Conservation (phyloP, 2,113 vertebrate genomes). For the Chaetodon auriga region DNA sequence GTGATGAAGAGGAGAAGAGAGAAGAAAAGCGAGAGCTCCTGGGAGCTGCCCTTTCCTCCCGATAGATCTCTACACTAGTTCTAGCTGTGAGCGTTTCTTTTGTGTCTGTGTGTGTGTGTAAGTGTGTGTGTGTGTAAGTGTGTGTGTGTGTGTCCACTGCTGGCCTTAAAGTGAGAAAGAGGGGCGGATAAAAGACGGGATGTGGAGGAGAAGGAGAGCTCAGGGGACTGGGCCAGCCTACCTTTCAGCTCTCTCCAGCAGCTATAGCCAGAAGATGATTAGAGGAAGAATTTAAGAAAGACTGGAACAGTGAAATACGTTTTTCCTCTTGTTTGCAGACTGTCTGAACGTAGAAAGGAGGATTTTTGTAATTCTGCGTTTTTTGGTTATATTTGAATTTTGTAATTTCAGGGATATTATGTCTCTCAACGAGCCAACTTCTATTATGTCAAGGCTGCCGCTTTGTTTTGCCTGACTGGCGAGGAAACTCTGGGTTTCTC, state of each 20-base stretch:
- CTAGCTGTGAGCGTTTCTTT: not conserved
- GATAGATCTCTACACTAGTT: slow-evolving; percentile 29
- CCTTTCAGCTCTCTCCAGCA: slow-evolving; percentile 16
- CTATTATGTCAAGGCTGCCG: not conserved
- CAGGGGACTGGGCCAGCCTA: slow-evolving; percentile 25
- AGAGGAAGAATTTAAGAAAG: slow-evolving; percentile 2
- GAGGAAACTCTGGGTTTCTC: too few species aligned
- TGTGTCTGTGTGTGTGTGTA: not conserved
- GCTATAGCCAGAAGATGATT: slow-evolving; percentile 22
- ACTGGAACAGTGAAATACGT: not conserved
- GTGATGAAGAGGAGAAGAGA: slow-evolving; percentile 12
- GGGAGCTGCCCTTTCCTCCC: slow-evolving; percentile 60
- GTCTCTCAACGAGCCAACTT: not conserved
- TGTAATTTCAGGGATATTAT: not conserved
- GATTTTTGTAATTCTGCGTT: not conserved
- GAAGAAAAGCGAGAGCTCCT: slow-evolving; percentile 28
- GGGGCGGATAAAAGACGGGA: not conserved
- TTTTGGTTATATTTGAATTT: slow-evolving; percentile 1
- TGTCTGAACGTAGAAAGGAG: not conserved
- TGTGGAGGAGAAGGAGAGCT: slow-evolving; percentile 21
- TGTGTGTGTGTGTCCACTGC: not conserved
- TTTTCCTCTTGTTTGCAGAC: not conserved
- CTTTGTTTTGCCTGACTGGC: too few species aligned
- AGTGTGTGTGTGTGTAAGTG: slow-evolving; percentile 3
- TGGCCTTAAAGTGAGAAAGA: slow-evolving; percentile 14